These are phyloP conservation scores for Crotalus viridis DNA, from an alignment of 2,113 vertebrate genomes.

Conservation along the genomic window DNA sequence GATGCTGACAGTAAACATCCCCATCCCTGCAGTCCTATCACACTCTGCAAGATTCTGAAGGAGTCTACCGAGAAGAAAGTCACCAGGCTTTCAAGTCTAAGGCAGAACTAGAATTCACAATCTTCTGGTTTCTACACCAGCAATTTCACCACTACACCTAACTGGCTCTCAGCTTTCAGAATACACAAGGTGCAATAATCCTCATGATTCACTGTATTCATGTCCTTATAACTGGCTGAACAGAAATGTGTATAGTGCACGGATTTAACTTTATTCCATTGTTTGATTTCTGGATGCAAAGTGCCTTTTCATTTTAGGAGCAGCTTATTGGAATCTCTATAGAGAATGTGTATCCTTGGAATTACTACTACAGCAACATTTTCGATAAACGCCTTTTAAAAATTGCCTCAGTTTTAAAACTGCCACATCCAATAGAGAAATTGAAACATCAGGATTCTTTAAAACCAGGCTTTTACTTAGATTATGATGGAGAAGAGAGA, in stretches of 20 bases:
- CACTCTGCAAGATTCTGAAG: neutral
- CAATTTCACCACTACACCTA: neutral
- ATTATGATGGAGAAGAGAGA: constrained; percentile 27
- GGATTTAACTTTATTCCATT: no score
- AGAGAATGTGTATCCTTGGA: constrained; percentile 46
- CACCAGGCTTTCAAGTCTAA: neutral
- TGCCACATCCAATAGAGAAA: constrained; percentile 34
- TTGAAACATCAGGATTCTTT: constrained; percentile 59
- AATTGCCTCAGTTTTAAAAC: constrained; percentile 43
- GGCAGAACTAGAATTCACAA: neutral
- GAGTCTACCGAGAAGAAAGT: neutral
- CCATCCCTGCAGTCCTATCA: neutral
- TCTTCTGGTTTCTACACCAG: neutral
- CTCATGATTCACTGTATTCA: neutral
- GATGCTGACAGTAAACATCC: neutral
- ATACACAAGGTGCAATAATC: neutral
- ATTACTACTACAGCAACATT: constrained; percentile 17
- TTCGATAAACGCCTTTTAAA: constrained; percentile 26
- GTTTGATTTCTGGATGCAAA: constrained; percentile 29
- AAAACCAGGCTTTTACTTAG: constrained; percentile 46
- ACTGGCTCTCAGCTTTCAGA: neutral
- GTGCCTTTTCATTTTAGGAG: constrained; percentile 30
- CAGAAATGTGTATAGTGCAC: neutral
- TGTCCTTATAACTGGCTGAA: neutral
- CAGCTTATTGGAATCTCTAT: constrained; percentile 39